A percentile compares a stretch with the other conserved stretches of the same genome.
Evolutionary conservation across 2,888 invertebrate species (phyloP).

Genomic region (Psylliodes chrysocephalus): DNA sequence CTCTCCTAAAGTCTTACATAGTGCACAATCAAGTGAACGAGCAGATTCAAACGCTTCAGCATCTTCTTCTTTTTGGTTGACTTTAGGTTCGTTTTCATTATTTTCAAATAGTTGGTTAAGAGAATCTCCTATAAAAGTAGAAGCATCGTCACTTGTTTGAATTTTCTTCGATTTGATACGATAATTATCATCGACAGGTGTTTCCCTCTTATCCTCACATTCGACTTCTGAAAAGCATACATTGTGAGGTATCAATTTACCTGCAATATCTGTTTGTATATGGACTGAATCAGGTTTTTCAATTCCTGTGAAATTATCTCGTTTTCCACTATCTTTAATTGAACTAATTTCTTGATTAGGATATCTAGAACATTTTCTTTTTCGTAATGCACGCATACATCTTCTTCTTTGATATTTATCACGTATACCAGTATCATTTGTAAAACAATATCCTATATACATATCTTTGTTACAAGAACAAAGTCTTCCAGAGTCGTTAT

Average conservation of each 20-base stretch:
- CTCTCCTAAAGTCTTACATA: constrained; percentile 24
- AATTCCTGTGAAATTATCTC: not conserved
- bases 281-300: not conserved
- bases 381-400: not conserved
- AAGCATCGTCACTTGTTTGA: not conserved
- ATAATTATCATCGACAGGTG: not conserved
- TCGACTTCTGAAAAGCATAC: not conserved
- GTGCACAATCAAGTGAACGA: not conserved
- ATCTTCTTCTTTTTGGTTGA: not conserved
- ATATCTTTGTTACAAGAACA: not conserved
- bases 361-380: not conserved
- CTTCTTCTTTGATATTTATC: not conserved
- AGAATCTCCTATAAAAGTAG: not conserved
- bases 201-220: not conserved
- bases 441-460: constrained; percentile 1
- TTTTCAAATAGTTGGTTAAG: not conserved
- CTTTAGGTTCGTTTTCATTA: not conserved
- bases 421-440: not conserved
- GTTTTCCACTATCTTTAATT: not conserved
- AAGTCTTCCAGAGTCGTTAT: not conserved
- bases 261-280: not conserved
- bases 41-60: constrained; percentile 12
- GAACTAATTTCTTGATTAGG: not conserved
- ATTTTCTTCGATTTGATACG: not conserved
- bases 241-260: not conserved